These are phyloP conservation scores for Gymnocephalus cernua DNA, from an alignment of 2,113 vertebrate species.

Conservation along the genomic window DNA sequence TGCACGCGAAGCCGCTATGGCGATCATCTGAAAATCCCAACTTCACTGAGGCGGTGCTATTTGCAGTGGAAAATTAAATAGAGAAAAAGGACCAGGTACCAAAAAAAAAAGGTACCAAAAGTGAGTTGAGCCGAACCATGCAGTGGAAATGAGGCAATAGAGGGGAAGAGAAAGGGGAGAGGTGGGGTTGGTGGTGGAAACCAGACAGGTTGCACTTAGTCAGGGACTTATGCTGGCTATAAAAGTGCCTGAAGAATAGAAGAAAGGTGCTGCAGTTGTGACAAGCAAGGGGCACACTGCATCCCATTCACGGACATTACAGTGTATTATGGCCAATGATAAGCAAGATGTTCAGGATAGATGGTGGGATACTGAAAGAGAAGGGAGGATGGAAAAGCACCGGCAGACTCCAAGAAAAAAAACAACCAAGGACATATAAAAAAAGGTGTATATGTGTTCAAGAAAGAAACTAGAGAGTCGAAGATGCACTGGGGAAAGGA, in stretches of 20 bases:
- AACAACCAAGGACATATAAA: conserved; percentile 1
- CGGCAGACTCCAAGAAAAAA: background rate
- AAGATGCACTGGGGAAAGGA: background rate
- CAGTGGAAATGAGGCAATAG: background rate
- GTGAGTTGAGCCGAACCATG: too few species aligned
- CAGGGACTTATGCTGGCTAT: conserved; percentile 64
- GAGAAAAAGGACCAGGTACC: too few species aligned
- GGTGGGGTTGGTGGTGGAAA: conserved; percentile 18
- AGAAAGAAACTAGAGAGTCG: background rate
- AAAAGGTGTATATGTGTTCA: background rate
- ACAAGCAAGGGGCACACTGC: conserved; percentile 41
- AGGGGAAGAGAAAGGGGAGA: background rate
- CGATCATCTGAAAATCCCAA: too few species aligned
- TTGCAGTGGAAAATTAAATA: too few species aligned
- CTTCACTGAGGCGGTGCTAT: too few species aligned
- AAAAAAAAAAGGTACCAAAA: too few species aligned
- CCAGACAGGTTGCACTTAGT: conserved; percentile 51
- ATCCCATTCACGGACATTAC: conserved; percentile 61
- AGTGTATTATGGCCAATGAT: conserved; percentile 44
- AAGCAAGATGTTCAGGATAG: conserved; percentile 17
- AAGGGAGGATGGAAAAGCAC: background rate
- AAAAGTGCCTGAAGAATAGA: conserved; percentile 49
- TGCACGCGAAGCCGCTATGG: too few species aligned
- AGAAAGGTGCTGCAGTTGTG: conserved; percentile 57
- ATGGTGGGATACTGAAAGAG: conserved; percentile 16